Conservation (phyloP, 1,140 invertebrate species). For the Drosophila sturtevanti region DNA sequence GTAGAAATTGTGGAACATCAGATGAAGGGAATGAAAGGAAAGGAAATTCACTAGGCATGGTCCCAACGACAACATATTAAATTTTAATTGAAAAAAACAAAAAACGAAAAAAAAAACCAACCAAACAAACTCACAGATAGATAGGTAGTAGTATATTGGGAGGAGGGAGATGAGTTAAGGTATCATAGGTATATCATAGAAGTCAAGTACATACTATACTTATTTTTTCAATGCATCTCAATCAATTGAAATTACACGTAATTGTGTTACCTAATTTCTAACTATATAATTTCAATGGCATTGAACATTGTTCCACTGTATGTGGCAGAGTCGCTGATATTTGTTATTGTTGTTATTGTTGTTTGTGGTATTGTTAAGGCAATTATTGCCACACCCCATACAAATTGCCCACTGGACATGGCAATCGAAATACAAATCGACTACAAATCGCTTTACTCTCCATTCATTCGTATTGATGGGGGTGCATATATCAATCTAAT, state of each 20-base stretch:
- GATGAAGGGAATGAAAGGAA: neutral
- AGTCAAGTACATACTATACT: too few species aligned
- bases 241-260: constrained; percentile 7
- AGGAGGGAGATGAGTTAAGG: too few species aligned
- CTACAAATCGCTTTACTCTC: constrained; percentile 16
- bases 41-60: constrained; percentile 9
- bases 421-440: constrained; percentile 21
- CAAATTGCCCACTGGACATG: constrained; percentile 15
- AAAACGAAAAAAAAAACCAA: constrained; percentile 1
- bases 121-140: neutral
- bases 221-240: neutral
- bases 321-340: constrained; percentile 30
- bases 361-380: neutral
- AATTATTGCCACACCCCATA: constrained; percentile 27
- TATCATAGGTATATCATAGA: too few species aligned
- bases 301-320: neutral
- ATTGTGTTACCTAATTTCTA: constrained; percentile 21
- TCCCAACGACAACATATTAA: constrained; percentile 31
- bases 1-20: neutral
- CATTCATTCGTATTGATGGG: constrained; percentile 5
- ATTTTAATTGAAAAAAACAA: constrained; percentile 70
- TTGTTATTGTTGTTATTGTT: constrained; percentile 24
- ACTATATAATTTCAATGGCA: constrained; percentile 13
- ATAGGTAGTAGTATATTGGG: too few species aligned
- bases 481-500: neutral